These are phyloP conservation scores for Ephialtes manifestator DNA, from an alignment of 2,888 invertebrate genomes.

Conservation along the genomic window DNA sequence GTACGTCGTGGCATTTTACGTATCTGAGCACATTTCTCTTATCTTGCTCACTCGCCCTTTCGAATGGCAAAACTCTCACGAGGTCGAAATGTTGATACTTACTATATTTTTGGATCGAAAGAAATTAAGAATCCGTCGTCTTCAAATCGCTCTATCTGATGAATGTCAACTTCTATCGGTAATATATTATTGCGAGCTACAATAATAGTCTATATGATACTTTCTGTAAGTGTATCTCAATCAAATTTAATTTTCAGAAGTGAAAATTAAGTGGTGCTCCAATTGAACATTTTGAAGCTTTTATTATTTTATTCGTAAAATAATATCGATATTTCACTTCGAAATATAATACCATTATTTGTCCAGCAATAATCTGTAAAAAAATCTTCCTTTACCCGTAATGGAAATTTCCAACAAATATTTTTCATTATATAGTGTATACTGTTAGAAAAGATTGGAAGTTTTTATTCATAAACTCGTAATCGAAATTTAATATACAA, in stretches of 20 bases:
- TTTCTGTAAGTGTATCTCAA: neutral
- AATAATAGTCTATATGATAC: neutral
- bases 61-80: conserved; percentile 14
- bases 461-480: too few relatives aligned
- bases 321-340: too few relatives aligned
- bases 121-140: neutral
- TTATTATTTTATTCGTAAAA: too few relatives aligned
- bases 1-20: conserved; percentile 7
- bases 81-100: conserved; percentile 6
- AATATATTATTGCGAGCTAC: neutral
- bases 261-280: neutral
- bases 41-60: conserved; percentile 6
- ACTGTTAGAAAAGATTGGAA: too few relatives aligned
- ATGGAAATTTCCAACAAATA: too few relatives aligned
- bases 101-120: conserved; percentile 17
- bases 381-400: too few relatives aligned
- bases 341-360: too few relatives aligned
- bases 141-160: conserved; percentile 26
- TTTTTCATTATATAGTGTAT: too few relatives aligned
- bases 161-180: conserved; percentile 9
- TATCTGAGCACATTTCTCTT: neutral
- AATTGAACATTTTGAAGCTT: too few relatives aligned
- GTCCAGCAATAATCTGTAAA: too few relatives aligned
- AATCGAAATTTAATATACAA: too few relatives aligned
- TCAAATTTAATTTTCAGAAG: conserved; percentile 13